phyloP scores from a whole-genome alignment of 2,113 vertebrate species.

The Nothoprocta pentlandii region DNA sequence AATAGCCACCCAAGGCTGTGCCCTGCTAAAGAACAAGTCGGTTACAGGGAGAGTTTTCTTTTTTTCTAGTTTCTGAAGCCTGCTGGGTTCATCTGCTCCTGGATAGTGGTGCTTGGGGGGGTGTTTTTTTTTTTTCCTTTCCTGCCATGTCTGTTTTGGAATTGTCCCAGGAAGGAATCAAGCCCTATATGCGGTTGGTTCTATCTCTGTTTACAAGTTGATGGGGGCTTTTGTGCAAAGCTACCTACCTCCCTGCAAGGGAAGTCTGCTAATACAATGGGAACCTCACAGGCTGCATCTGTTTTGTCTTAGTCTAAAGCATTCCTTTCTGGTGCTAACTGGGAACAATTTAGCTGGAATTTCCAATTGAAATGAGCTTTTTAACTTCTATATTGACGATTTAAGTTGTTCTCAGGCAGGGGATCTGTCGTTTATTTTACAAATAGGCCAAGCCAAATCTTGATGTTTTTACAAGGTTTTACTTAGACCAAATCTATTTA shows the following conservation, averaged over 20 bases:
- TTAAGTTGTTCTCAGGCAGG: conserved; percentile 52
- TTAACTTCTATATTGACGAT: conserved; percentile 43
- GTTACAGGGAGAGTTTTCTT: not conserved
- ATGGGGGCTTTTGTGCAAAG: conserved; percentile 24
- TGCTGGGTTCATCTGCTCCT: conserved; percentile 1
- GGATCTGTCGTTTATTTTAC: conserved; percentile 43
- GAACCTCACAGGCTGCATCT: conserved; percentile 66
- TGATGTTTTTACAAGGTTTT: conserved; percentile 25
- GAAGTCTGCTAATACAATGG: conserved; percentile 49
- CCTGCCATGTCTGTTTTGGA: not conserved
- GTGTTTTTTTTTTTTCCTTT: conserved; percentile 7
- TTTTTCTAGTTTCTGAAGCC: not conserved
- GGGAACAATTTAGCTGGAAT: conserved; percentile 74
- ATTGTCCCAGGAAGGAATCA: not conserved
- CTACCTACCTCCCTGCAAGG: conserved; percentile 67
- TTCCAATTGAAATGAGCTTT: conserved; percentile 68
- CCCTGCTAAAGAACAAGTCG: not conserved
- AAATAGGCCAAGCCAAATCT: conserved; percentile 12
- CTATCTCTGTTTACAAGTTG: conserved; percentile 49
- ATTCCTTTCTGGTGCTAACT: conserved; percentile 74
- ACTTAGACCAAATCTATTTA: not conserved
- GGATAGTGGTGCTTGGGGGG: not conserved
- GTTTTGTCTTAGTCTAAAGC: conserved; percentile 72
- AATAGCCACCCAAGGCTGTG: not conserved
- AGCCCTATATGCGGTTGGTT: not conserved